Evolutionary conservation across 1,140 invertebrate species (phyloP).

Genomic region (Drosophila rufa): DNA sequence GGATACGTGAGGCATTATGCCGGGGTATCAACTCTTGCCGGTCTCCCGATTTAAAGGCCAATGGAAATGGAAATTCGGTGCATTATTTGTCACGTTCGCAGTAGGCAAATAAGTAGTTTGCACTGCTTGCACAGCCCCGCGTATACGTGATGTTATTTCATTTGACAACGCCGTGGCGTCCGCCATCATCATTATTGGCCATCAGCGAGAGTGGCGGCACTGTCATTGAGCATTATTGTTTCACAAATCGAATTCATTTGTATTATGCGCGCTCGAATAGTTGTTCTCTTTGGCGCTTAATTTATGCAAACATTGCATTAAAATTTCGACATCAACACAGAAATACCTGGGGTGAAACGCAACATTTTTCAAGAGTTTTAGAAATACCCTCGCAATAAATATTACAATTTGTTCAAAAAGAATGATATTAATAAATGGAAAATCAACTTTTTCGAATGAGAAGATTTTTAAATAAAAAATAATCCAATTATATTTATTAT

Average conservation of each 20-base stretch:
- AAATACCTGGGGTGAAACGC: constrained; percentile 21
- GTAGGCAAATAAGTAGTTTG: constrained; percentile 65
- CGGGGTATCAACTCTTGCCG: constrained; percentile 62
- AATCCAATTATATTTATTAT: background rate
- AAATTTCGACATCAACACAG: constrained; percentile 13
- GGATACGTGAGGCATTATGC: constrained; percentile 50
- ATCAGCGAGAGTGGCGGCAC: constrained; percentile 60
- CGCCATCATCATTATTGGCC: constrained; percentile 42
- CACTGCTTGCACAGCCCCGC: constrained; percentile 40
- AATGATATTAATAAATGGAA: background rate
- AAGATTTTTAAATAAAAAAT: background rate
- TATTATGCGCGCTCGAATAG: constrained; percentile 54
- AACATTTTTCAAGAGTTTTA: background rate
- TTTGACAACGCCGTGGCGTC: constrained; percentile 40
- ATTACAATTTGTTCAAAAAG: too few species aligned
- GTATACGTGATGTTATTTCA: constrained; percentile 79
- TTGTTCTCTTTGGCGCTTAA: constrained; percentile 43
- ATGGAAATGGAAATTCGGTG: constrained; percentile 49
- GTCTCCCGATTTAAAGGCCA: constrained; percentile 36
- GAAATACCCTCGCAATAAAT: background rate
- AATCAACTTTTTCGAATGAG: too few species aligned
- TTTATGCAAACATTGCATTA: constrained; percentile 60
- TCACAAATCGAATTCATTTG: constrained; percentile 82
- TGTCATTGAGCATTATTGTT: constrained; percentile 79
- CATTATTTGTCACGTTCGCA: constrained; percentile 77